Percentiles rank a stretch among this genome's conserved stretches.
Evolutionary conservation across 2,113 vertebrate species (phyloP).

Genomic region (Sula dactylatra): DNA sequence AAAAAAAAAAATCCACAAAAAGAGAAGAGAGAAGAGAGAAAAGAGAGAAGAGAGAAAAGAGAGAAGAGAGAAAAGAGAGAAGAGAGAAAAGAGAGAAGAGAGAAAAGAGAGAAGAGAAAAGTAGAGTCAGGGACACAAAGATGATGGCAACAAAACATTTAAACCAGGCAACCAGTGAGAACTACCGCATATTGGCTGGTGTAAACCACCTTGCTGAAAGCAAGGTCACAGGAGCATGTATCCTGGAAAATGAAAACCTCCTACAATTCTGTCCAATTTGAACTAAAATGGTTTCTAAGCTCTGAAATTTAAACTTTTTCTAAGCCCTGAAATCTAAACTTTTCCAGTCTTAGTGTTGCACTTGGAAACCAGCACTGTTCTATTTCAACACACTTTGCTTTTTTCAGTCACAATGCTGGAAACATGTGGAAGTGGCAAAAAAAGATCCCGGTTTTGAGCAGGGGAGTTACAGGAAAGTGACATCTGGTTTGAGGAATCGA

Average conservation of each 20-base stretch:
- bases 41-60: no score
- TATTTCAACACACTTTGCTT: not conserved
- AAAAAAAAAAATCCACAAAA: no score
- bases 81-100: no score
- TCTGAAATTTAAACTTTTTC: not conserved
- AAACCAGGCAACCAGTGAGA: not conserved
- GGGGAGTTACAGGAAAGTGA: conserved; percentile 18
- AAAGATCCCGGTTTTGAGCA: not conserved
- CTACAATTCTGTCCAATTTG: not conserved
- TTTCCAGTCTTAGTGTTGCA: not conserved
- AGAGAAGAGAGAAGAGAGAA: no score
- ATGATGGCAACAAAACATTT: not conserved
- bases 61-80: no score
- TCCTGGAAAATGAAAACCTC: not conserved
- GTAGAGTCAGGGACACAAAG: not conserved
- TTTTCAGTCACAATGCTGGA: not conserved
- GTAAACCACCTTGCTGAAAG: not conserved
- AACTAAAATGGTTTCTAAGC: not conserved
- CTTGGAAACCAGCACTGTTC: not conserved
- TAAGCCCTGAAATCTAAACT: not conserved
- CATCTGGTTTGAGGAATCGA: not conserved
- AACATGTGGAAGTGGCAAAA: not conserved
- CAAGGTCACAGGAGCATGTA: not conserved
- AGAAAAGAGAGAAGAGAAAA: no score
- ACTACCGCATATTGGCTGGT: not conserved